Evolutionary conservation across 2,797 vertebrate genomes (phyloP).

Genomic region (Danio kyathit): DNA sequence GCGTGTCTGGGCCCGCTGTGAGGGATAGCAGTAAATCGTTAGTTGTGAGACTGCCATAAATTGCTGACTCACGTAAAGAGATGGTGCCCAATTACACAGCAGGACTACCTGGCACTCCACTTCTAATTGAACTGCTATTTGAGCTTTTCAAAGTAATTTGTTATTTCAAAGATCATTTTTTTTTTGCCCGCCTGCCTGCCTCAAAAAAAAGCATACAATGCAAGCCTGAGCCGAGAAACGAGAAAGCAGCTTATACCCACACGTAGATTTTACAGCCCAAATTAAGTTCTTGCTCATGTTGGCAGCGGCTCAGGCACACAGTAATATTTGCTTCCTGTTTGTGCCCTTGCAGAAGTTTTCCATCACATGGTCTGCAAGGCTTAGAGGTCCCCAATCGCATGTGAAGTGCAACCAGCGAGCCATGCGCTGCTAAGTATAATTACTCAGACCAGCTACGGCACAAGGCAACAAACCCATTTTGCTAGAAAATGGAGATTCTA

Average conservation of each 20-base stretch:
- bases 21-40: constrained; percentile 53
- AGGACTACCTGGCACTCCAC: constrained; percentile 56
- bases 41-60: constrained; percentile 53
- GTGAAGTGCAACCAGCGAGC: constrained; percentile 20
- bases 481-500: constrained; percentile 38
- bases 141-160: constrained; percentile 64
- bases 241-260: constrained; percentile 14
- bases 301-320: constrained; percentile 29
- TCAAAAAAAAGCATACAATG: constrained; percentile 36
- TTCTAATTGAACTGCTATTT: constrained; percentile 65
- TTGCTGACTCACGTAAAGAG: constrained; percentile 69
- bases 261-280: constrained; percentile 56
- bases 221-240: constrained; percentile 26
- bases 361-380: constrained; percentile 38
- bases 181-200: neutral
- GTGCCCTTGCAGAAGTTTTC: constrained; percentile 53
- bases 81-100: constrained; percentile 66
- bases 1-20: neutral
- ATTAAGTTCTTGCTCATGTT: constrained; percentile 57
- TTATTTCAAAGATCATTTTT: constrained; percentile 57
- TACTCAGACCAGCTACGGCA: constrained; percentile 48
- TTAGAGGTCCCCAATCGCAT: constrained; percentile 53
- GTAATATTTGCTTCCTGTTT: constrained; percentile 47
- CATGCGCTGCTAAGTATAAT: constrained; percentile 37
- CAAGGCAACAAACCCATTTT: constrained; percentile 44